phyloP scores from a whole-genome alignment of 2,797 vertebrate genomes.

The Atherinosoma microstoma region DNA sequence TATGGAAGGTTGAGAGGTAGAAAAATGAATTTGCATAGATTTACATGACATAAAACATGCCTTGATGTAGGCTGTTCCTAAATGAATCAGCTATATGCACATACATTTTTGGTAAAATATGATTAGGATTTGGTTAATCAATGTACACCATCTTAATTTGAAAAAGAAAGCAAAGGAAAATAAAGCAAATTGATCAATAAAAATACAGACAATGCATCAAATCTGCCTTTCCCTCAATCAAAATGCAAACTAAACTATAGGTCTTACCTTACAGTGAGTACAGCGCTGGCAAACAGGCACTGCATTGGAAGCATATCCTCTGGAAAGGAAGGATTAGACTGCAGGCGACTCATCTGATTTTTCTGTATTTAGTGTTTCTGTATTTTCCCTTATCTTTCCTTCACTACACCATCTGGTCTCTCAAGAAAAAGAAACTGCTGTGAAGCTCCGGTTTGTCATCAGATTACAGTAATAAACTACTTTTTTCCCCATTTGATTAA shows the following conservation, averaged over 20 bases:
- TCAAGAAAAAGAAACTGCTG: neutral
- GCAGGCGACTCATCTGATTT: conserved; percentile 58
- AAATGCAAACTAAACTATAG: conserved; percentile 13
- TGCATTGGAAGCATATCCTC: conserved; percentile 45
- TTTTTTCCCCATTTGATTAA: conserved; percentile 27
- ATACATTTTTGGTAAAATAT: neutral
- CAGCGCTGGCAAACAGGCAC: conserved; percentile 52
- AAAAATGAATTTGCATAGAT: neutral
- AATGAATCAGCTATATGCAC: neutral
- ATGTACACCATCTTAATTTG: neutral
- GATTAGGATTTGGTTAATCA: neutral
- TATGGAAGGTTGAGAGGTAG: neutral
- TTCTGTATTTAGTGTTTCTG: conserved; percentile 64
- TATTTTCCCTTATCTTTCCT: conserved; percentile 59
- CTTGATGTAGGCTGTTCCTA: neutral
- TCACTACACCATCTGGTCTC: conserved; percentile 61
- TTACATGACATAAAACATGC: neutral
- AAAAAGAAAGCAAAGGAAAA: neutral
- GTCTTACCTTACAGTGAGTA: conserved; percentile 45
- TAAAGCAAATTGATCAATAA: neutral
- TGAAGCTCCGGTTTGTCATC: conserved; percentile 38
- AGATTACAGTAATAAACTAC: conserved; percentile 43
- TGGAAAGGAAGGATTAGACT: conserved; percentile 50
- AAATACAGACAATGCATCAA: neutral
- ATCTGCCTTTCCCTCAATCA: conserved; percentile 1